A percentile compares a stretch with the other conserved stretches of the same genome.
Evolutionary conservation across 2,797 vertebrate species (phyloP).

Genomic region (Selene dorsalis): DNA sequence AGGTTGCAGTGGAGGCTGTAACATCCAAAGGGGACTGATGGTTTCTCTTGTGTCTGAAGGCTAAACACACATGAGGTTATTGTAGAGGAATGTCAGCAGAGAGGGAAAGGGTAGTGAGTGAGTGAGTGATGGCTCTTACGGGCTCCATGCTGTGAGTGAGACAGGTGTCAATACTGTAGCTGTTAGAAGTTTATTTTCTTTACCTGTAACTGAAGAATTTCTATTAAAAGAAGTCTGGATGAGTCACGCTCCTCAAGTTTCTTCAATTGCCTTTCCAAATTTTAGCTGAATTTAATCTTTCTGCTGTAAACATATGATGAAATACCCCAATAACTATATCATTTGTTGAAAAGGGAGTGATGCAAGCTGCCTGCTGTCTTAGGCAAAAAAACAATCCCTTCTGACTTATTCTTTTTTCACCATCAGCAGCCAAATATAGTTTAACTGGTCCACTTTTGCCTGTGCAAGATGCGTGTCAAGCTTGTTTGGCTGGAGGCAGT

Average conservation of each 20-base stretch:
- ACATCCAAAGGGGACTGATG: slow-evolving; percentile 16
- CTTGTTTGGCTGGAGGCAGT: slow-evolving; percentile 46
- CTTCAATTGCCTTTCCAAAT: slow-evolving; percentile 29
- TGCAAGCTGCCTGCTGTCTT: slow-evolving; percentile 32
- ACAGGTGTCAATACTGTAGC: neutral
- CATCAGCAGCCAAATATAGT: slow-evolving; percentile 46
- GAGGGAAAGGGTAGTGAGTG: slow-evolving; percentile 30
- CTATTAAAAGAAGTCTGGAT: slow-evolving; percentile 7
- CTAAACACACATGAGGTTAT: slow-evolving; percentile 31
- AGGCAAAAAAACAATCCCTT: slow-evolving; percentile 2
- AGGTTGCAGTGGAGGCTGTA: slow-evolving; percentile 17
- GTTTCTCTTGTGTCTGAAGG: slow-evolving; percentile 44
- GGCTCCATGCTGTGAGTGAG: slow-evolving; percentile 9
- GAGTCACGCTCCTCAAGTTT: neutral
- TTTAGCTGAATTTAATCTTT: slow-evolving; percentile 13
- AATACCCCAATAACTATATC: slow-evolving; percentile 23
- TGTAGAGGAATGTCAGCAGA: slow-evolving; percentile 35
- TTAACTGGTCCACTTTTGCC: slow-evolving; percentile 47
- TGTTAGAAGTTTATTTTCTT: neutral
- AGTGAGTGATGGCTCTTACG: slow-evolving; percentile 44
- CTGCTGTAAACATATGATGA: slow-evolving; percentile 34
- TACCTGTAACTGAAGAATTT: slow-evolving; percentile 26
- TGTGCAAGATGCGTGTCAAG: slow-evolving; percentile 50
- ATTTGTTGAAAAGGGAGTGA: slow-evolving; percentile 29
- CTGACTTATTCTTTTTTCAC: slow-evolving; percentile 19